These are phyloP conservation scores for Todus mexicanus DNA, from an alignment of 2,797 vertebrate genomes.

Conservation along the genomic window DNA sequence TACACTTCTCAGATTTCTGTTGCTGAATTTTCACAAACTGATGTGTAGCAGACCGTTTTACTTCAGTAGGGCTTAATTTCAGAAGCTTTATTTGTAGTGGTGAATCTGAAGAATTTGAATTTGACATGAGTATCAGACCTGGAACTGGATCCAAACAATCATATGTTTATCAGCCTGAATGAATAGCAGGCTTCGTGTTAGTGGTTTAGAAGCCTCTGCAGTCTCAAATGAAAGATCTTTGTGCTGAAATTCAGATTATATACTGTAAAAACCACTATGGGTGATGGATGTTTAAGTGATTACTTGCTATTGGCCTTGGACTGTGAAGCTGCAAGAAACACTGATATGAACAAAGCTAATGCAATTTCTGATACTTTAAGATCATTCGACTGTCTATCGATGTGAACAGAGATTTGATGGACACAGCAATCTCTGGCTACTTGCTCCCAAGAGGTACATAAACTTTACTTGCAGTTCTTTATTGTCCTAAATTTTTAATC, in stretches of 20 bases:
- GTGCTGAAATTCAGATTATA: slow-evolving; percentile 39
- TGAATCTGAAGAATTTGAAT: neutral
- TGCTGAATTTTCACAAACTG: neutral
- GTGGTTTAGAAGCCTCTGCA: slow-evolving; percentile 9
- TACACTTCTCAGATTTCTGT: neutral
- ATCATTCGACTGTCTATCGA: slow-evolving; percentile 28
- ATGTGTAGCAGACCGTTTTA: neutral
- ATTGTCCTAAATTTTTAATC: slow-evolving; percentile 65
- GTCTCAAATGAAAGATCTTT: slow-evolving; percentile 37
- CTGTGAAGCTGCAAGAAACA: slow-evolving; percentile 53
- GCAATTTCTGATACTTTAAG: slow-evolving; percentile 54
- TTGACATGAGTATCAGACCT: neutral
- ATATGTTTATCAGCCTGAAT: neutral
- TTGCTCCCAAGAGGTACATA: slow-evolving; percentile 41
- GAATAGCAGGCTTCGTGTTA: neutral
- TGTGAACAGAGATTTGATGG: slow-evolving; percentile 57
- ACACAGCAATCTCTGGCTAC: slow-evolving; percentile 62
- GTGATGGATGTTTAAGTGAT: slow-evolving; percentile 60
- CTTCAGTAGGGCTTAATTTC: neutral
- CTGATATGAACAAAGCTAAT: slow-evolving; percentile 40
- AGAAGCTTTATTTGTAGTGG: neutral
- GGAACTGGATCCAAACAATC: neutral
- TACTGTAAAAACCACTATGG: slow-evolving; percentile 19
- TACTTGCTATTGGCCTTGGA: slow-evolving; percentile 40
- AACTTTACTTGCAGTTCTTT: slow-evolving; percentile 64